Evolutionary conservation across 2,797 vertebrate species (phyloP).

Genomic region (Ficedula albicollis): DNA sequence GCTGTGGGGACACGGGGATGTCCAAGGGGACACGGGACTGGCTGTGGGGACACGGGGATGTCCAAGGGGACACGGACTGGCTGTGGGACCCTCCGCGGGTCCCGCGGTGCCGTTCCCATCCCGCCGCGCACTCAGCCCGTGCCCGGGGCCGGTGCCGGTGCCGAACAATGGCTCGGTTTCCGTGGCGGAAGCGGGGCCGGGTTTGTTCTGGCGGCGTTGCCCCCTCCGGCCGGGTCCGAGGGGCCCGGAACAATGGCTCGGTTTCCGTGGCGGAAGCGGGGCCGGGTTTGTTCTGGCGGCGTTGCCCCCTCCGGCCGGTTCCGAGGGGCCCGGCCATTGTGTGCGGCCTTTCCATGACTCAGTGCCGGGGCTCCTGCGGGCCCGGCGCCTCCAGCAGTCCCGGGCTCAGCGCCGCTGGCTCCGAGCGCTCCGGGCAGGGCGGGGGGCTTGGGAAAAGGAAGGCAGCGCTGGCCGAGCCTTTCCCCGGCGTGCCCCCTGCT

Average conservation of each 20-base stretch:
- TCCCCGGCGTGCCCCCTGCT: neutral
- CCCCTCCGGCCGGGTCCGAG: constrained; percentile 28
- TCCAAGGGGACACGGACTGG: neutral
- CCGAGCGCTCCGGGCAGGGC: neutral
- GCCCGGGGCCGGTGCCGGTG: neutral
- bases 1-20: neutral
- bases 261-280: constrained; percentile 73
- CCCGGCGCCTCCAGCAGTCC: neutral
- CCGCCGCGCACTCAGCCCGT: too few relatives aligned
- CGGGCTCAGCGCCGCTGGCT: neutral
- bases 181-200: constrained; percentile 67
- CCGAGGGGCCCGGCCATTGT: constrained; percentile 47
- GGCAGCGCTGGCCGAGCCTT: neutral
- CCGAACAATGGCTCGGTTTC: constrained; percentile 73
- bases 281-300: constrained; percentile 44
- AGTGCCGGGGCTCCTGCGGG: constrained; percentile 39
- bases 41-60: too few relatives aligned
- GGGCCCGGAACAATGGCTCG: constrained; percentile 61
- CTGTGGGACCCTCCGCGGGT: too few relatives aligned
- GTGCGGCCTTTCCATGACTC: constrained; percentile 67
- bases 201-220: constrained; percentile 56
- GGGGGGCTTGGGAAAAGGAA: constrained; percentile 41
- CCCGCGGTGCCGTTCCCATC: neutral
- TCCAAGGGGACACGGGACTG: neutral
- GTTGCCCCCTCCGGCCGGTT: constrained; percentile 55